Base-by-base conservation (phyloP, 2,888 invertebrate genomes). In the Caenorhabditis doughertyi region DNA sequence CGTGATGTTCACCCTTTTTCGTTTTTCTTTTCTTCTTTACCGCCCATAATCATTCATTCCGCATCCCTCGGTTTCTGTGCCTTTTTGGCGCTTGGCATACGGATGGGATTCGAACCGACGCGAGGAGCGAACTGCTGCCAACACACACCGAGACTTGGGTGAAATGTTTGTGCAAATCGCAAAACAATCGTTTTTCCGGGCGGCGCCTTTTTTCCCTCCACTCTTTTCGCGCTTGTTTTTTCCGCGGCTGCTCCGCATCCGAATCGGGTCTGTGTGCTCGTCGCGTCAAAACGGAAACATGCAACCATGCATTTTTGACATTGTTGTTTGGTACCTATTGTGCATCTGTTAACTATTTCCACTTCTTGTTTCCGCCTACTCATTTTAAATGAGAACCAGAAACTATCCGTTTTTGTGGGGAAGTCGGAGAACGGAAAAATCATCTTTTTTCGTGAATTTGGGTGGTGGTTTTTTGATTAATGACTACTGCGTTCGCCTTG, bases 301-400 rank as follows among this genome's bases (percentile, higher is more conserved):
- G 77, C 77, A 77, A 68, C 77, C 58, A 77, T 77, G 77, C 68
- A 77, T 77, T 77, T 77, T 68, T 77, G 77, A 77, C 77, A 77
- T 77, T 68, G 62, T 68, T 77, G 76, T 67, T 60, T 76, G 67
- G 47, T 65, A 76, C 77, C 77, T 77, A 51, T 77, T 77, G 77
- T 77, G 77, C 60, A 68, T 62, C 77, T 32, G 60, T 56, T 58
- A 53, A 60, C 70, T 39, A 47, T 47, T 73, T 29, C 39, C 39
- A 35, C 21, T 18, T 35, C n/a, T 4, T 25, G 23, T n/a, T 55
- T 51, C 74, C 65, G 74, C 74, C 47, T 65, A 76, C 74, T 67
- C 67, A 56, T 32, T 64, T 23, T 29, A 13, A 27, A 11, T 13
- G 65, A 16, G 5, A 55, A 47, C 44, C 65, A 58, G 53, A 65